These are phyloP conservation scores for Sorex araneus DNA, from an alignment of 2,113 vertebrate genomes.

Conservation along the genomic window DNA sequence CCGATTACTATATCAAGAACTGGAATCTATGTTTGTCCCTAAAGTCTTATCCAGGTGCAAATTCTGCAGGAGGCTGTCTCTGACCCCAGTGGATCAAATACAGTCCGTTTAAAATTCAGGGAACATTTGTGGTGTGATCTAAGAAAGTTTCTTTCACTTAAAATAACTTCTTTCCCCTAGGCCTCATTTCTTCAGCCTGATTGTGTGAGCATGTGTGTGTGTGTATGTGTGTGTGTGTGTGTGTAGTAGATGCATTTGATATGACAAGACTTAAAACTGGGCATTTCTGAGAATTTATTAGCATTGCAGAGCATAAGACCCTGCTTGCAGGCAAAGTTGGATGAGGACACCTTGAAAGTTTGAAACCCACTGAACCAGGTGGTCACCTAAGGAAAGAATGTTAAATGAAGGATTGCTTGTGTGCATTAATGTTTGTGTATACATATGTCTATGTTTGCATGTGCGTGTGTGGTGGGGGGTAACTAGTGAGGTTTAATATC, in stretches of 20 bases:
- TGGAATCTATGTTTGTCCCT: background rate
- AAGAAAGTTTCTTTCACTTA: background rate
- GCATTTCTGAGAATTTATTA: background rate
- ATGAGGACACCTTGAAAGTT: background rate
- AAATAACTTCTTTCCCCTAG: slow-evolving; percentile 31
- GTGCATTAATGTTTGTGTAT: background rate
- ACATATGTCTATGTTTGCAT: background rate
- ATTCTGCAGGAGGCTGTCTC: background rate
- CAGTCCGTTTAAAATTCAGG: background rate
- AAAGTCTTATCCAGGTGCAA: background rate
- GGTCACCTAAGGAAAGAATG: background rate
- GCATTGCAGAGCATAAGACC: background rate
- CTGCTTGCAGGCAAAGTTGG: background rate
- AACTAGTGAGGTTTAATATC: background rate
- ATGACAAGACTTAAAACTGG: background rate
- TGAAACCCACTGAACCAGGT: background rate
- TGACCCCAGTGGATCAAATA: background rate
- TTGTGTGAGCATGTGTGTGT: background rate
- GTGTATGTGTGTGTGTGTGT: background rate
- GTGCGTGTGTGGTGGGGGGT: background rate
- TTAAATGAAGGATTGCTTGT: background rate
- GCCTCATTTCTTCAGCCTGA: background rate
- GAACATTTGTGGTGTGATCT: background rate
- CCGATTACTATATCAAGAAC: background rate
- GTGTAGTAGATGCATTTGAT: background rate